These are phyloP conservation scores for Notothenia coriiceps DNA, from an alignment of 2,113 vertebrate species.

Conservation along the genomic window DNA sequence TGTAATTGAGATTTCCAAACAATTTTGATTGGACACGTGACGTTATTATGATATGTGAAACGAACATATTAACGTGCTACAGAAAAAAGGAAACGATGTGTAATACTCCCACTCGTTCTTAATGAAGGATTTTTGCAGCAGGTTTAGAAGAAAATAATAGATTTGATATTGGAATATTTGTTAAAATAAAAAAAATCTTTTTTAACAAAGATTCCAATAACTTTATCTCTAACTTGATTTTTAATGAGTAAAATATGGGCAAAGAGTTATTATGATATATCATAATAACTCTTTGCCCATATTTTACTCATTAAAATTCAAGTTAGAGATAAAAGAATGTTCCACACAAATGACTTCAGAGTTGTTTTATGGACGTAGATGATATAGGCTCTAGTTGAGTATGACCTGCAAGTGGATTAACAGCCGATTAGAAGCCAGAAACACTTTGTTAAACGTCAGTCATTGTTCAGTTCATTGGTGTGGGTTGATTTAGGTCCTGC, in stretches of 20 bases:
- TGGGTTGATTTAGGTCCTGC: slow-evolving; percentile 52
- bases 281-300: too few relatives aligned
- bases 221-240: too few relatives aligned
- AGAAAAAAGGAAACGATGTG: background rate
- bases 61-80: background rate
- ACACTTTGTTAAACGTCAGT: slow-evolving; percentile 48
- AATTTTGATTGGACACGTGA: background rate
- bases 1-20: background rate
- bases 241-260: too few relatives aligned
- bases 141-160: too few relatives aligned
- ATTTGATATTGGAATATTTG: background rate
- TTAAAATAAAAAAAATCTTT: too few relatives aligned
- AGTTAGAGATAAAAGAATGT: too few relatives aligned
- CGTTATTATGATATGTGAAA: background rate
- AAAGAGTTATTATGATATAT: too few relatives aligned
- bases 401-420: slow-evolving; percentile 45
- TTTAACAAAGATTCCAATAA: too few relatives aligned
- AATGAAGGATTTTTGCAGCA: too few relatives aligned
- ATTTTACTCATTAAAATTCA: too few relatives aligned
- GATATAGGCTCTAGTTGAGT: background rate
- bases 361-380: slow-evolving; percentile 5
- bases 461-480: slow-evolving; percentile 51
- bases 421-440: slow-evolving; percentile 31
- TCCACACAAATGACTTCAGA: background rate
- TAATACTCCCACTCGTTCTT: background rate